Evolutionary conservation across 2,888 invertebrate genomes (phyloP).

Genomic region (Uloborus plumipes): DNA sequence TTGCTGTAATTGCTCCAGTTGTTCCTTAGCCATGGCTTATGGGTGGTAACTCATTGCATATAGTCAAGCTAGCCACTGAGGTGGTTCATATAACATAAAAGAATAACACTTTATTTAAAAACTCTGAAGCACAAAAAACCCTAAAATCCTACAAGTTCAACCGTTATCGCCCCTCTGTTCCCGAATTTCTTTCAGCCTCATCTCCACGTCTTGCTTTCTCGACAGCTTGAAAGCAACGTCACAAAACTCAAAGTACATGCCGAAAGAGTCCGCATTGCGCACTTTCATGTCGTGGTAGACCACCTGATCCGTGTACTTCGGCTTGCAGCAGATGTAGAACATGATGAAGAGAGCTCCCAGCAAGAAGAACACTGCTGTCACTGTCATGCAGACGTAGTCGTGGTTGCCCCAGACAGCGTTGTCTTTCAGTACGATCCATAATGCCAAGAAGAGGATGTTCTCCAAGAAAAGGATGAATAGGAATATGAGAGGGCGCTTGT

Average conservation of each 20-base stretch:
- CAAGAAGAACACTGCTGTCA: constrained; percentile 30
- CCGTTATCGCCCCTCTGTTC: constrained; percentile 12
- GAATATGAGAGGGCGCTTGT: constrained; percentile 64
- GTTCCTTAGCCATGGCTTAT: too few relatives aligned
- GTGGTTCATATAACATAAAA: too few relatives aligned
- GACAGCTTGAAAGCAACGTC: constrained; percentile 66
- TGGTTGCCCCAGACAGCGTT: constrained; percentile 22
- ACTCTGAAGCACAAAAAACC: too few relatives aligned
- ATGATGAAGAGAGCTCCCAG: constrained; percentile 65
- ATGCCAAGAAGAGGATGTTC: constrained; percentile 54
- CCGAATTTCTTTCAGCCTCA: constrained; percentile 48
- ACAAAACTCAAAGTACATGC: constrained; percentile 68
- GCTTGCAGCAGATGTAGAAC: constrained; percentile 66
- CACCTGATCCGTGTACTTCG: constrained; percentile 67
- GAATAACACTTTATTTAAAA: too few relatives aligned
- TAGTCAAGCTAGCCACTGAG: too few relatives aligned
- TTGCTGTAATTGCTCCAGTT: too few relatives aligned
- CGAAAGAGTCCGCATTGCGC: constrained; percentile 64
- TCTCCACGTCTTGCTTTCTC: constrained; percentile 54
- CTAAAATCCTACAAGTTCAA: not conserved
- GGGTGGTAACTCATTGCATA: too few relatives aligned
- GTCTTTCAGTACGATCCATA: constrained; percentile 57
- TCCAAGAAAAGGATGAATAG: constrained; percentile 62
- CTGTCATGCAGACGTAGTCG: constrained; percentile 17
- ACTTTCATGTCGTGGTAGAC: constrained; percentile 66